Evolutionary conservation across 2,888 invertebrate species (phyloP), one percentile per base, ranked within the genome.

Genomic region (Leistus spinibarbis): DNA sequence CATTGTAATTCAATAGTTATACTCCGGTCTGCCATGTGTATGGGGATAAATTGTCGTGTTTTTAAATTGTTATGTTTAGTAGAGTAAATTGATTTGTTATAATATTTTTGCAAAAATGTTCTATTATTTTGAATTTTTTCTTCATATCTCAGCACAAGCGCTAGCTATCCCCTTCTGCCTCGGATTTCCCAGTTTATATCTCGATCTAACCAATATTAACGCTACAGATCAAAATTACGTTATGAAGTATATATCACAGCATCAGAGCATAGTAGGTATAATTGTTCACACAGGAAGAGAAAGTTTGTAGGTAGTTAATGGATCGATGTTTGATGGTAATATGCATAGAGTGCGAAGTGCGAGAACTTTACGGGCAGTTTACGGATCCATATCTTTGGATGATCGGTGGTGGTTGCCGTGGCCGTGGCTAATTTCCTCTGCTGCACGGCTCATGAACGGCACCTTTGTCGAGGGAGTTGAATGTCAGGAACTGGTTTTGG

Each of bases 361-460:
- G 16, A 22, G 60, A 60, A 60, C 60, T 60, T 60, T 22, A 60
- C 60, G 60, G 60, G n/a, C 60, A 19, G 60, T 60, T 60, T 60
- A 60, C 60, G 60, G 22, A 60, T 60, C 60, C 60, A 60, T 60
- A 60, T 60, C 60, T 60, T 22, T 60, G 19, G 56, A 69, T 64
- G 71, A 64, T 53, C 54, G 56, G 64, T 71, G 57, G 54, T 66
- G 69, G 69, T 13, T 65, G 76, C 54, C 77, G 77, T 76, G 78
- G 77, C 78, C 77, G 78, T 77, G 77, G 79, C 78, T 80, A 79
- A 79, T 79, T 79, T 79, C 78, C 79, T 77, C 77, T 27, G 24
- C 76, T 78, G 78, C 78, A 80, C 79, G 80, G 78, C 78, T 80
- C 80, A 79, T 80, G 79, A 80, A 77, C 77, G 78, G 79, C 78